Evolutionary conservation across 2,797 vertebrate genomes (phyloP), one percentile per base, ranked within the genome.

Genomic region (Urosaurus nigricauda): DNA sequence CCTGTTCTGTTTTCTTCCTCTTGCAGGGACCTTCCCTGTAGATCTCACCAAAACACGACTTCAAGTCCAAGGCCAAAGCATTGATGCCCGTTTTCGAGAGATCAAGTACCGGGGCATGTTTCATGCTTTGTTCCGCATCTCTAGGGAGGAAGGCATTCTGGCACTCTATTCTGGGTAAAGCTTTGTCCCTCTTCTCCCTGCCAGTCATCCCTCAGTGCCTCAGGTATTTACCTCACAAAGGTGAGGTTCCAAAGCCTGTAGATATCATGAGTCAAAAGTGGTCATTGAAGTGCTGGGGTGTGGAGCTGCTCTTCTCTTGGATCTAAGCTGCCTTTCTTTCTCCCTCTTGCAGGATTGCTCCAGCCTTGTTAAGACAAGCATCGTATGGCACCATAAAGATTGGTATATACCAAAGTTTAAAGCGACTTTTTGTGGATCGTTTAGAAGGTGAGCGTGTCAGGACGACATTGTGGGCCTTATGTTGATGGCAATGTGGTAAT

Each of bases 311-410:
- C 1, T 35, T n/a, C 2, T 87, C 70, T 17, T 26, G 87, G 53
- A 84, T 12, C 0, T 26, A 9, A 13, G 4, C 24, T 37, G 7
- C 2, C 74, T 0, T 86, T 53, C 71, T 16, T 58, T 0, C 7
- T 68, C 13, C 60, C 92, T 35, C 60, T 77, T 63, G 4, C 95
- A 99, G 98, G 95, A 99, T 99, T 12, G 98, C 98, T 11, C 98
- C 98, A 0, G 98, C 98, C 0, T 96, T 99, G 86, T 94, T 99
- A 90, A 96, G 98, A 84, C 98, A 99, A 94, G 98, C 98, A 0
- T 99, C 98, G 0, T 99, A 99, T 0, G 98, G 98, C 90, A 99
- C 98, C 83, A 99, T 99, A 94, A 99, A 99, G 97, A 99, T 99
- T 2, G 98, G 98, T 85, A 99, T 98, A 19, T 99, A 99, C 95